Conservation (phyloP, 2,888 invertebrate species). For the Maniola hyperantus region DNA sequence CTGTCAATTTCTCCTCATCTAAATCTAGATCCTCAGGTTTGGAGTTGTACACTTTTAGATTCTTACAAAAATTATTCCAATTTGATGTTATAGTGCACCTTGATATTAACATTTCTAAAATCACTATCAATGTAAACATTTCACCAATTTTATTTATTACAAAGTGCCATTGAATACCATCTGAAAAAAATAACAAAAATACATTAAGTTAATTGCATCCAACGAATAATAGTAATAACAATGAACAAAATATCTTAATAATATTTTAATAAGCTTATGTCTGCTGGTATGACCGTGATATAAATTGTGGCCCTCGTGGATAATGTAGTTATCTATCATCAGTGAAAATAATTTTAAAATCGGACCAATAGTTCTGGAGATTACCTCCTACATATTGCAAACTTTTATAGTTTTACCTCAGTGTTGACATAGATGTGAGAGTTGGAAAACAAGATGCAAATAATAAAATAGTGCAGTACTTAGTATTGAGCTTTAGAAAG, state of each 20-base stretch:
- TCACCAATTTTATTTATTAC: constrained; percentile 84
- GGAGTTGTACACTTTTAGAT: constrained; percentile 86
- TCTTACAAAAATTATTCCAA: constrained; percentile 90
- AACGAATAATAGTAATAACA: neutral
- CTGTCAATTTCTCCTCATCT: constrained; percentile 83
- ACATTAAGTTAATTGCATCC: neutral
- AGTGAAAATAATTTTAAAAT: too few species aligned
- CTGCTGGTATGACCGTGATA: too few species aligned
- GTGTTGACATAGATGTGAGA: too few species aligned
- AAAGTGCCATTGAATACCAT: constrained; percentile 74
- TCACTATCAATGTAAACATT: constrained; percentile 84
- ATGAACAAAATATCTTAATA: neutral
- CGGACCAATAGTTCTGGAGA: too few species aligned
- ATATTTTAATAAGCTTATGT: too few species aligned
- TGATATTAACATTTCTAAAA: constrained; percentile 84
- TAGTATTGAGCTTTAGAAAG: too few species aligned
- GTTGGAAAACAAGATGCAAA: too few species aligned
- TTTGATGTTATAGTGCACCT: constrained; percentile 73
- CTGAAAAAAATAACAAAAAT: constrained; percentile 50
- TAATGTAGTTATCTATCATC: too few species aligned
- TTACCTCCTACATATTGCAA: too few species aligned
- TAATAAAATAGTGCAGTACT: too few species aligned
- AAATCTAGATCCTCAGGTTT: constrained; percentile 84
- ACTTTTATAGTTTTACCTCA: too few species aligned
- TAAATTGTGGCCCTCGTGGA: too few species aligned